These are phyloP conservation scores for Vidua chalybeata DNA, from an alignment of 2,113 vertebrate genomes.

Conservation along the genomic window DNA sequence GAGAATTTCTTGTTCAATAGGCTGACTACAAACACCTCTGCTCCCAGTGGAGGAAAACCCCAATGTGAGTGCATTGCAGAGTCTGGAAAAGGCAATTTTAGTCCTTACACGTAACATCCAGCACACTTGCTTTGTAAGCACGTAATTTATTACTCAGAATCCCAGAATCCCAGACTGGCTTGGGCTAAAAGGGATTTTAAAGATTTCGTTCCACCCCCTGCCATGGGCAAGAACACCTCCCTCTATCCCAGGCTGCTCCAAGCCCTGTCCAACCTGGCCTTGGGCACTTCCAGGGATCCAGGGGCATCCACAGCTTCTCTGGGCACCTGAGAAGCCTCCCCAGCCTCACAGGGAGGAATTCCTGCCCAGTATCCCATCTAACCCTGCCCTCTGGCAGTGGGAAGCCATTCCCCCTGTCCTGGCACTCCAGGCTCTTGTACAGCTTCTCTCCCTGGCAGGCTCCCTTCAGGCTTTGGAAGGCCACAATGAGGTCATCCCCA, in stretches of 20 bases:
- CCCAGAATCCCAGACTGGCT: neutral
- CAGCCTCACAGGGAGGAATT: neutral
- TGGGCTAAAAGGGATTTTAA: neutral
- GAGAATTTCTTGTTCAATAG: neutral
- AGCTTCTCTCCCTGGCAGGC: neutral
- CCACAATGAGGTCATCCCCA: neutral
- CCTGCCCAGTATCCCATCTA: neutral
- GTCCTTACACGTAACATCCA: neutral
- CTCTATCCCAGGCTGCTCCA: rapidly evolving
- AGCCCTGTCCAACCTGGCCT: neutral
- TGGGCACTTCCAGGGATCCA: neutral
- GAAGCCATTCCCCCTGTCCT: neutral
- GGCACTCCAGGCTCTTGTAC: neutral
- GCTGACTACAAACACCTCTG: neutral
- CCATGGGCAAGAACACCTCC: neutral
- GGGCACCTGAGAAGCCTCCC: neutral
- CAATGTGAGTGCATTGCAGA: neutral
- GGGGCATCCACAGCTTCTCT: neutral
- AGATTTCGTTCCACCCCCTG: neutral
- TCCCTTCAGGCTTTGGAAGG: neutral
- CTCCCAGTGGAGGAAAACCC: neutral
- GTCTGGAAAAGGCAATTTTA: neutral
- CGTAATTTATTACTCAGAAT: neutral
- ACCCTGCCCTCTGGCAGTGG: neutral
- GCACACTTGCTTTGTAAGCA: neutral